A percentile compares a stretch with the other conserved stretches of the same genome.
phyloP scores from a whole-genome alignment of 2,888 invertebrate species.

The Pterostichus madidus region DNA sequence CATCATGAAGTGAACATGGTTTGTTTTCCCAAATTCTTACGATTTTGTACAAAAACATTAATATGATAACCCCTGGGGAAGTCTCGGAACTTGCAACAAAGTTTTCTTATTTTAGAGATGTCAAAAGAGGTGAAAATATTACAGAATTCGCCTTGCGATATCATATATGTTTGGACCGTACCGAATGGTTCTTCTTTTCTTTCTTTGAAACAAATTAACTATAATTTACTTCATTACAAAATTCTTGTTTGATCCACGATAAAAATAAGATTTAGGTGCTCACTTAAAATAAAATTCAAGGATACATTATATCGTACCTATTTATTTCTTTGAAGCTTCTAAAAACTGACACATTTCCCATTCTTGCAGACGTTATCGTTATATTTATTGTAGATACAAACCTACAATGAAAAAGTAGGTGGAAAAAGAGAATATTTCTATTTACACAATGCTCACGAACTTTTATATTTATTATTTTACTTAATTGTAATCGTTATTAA shows the following conservation, averaged over 20 bases:
- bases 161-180: conserved; percentile 11
- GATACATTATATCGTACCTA: too few relatives aligned
- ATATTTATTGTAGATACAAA: too few relatives aligned
- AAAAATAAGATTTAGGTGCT: too few relatives aligned
- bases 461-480: too few relatives aligned
- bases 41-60: conserved; percentile 31
- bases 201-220: background rate
- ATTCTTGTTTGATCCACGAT: background rate
- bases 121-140: conserved; percentile 37
- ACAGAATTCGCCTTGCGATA: background rate
- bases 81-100: conserved; percentile 19
- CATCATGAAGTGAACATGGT: background rate
- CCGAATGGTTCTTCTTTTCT: conserved; percentile 2
- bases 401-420: too few relatives aligned
- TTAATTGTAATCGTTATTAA: too few relatives aligned
- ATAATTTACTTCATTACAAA: background rate
- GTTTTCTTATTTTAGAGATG: conserved; percentile 13
- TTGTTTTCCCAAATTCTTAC: background rate
- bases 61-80: conserved; percentile 10
- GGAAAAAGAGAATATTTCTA: too few relatives aligned
- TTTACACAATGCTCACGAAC: too few relatives aligned
- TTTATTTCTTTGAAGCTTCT: too few relatives aligned
- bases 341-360: too few relatives aligned
- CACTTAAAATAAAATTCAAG: too few relatives aligned
- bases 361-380: too few relatives aligned